Evolutionary conservation across 2,797 vertebrate species (phyloP).

Genomic region (Limnodromus scolopaceus): DNA sequence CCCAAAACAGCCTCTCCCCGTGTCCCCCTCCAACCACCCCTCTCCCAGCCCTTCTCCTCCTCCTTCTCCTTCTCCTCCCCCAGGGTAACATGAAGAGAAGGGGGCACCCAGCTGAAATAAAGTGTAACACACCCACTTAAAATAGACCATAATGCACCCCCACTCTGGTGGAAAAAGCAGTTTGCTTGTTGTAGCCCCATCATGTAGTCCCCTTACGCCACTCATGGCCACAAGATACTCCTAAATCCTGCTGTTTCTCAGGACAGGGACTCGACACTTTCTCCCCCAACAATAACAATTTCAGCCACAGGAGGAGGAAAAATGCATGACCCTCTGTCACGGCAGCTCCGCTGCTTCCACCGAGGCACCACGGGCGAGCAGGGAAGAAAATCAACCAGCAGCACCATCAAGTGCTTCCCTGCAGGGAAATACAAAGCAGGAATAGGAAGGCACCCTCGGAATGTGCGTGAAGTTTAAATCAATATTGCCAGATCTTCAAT

Average conservation of each 20-base stretch:
- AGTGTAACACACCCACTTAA: rapidly evolving
- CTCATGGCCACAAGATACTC: background rate
- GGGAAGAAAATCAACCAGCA: background rate
- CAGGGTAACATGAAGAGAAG: background rate
- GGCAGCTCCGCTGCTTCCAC: too few relatives aligned
- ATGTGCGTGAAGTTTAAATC: background rate
- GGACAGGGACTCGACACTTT: background rate
- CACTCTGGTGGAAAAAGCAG: background rate
- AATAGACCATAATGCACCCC: background rate
- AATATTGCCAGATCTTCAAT: background rate
- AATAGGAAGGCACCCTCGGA: background rate
- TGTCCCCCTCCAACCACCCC: rapidly evolving
- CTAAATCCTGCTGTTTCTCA: background rate
- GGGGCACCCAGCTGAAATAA: background rate
- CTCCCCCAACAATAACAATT: background rate
- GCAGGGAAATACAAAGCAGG: rapidly evolving
- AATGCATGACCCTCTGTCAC: rapidly evolving
- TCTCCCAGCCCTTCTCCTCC: background rate
- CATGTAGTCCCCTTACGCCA: background rate
- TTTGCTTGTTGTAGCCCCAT: background rate
- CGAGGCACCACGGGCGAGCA: background rate
- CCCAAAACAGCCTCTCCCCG: rapidly evolving
- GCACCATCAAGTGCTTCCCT: background rate
- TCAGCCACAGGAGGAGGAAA: background rate
- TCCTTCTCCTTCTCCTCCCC: background rate